Evolutionary conservation across 2,888 invertebrate species (phyloP), one percentile per base, ranked within the genome.

Genomic region (Tholera decimalis): DNA sequence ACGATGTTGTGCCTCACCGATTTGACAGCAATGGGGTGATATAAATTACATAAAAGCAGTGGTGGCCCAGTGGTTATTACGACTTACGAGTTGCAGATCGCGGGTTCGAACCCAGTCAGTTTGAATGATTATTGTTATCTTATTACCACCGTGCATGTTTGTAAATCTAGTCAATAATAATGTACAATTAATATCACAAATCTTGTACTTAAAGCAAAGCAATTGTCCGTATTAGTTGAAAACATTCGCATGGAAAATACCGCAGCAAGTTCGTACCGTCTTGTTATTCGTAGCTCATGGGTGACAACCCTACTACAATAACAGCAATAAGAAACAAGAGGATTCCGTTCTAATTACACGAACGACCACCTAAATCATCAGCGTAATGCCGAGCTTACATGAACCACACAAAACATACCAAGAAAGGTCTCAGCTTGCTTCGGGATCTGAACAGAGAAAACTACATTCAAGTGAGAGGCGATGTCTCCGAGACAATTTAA

Each of bases 401-500:
- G 43, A 28, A 56, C 50, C 26, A 28, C 43, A 46, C 58, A 65
- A 72, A 70, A 72, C 43, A 59, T 26, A 49, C 8, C 30, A 15
- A n/a, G 15, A 35, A 30, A 35, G 35, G 39, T 53, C 47, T 3
- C 43, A 15, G 22, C 30, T 26, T 11, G 18, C 18, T 51, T 30
- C 15, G 24, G 18, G 37, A 47, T 15, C 15, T 24, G 44, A 41
- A 54, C 37, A 28, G 15, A 13, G 39, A 5, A n/a, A 24, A 43
- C 39, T 41, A 33, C 35, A 54, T 72, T 65, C 39, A 46, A 55
- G 50, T 59, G 50, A 13, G 15, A 6, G 44, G 24, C 49, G 37
- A 43, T 55, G 50, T 62, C 59, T 24, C 39, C 20, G 47, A 50
- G 69, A 50, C 61, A 56, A 64, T 79, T 79, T 84, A 82, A 85